Evolutionary conservation across 2,113 vertebrate species (phyloP).

Genomic region (Heteronetta atricapilla): DNA sequence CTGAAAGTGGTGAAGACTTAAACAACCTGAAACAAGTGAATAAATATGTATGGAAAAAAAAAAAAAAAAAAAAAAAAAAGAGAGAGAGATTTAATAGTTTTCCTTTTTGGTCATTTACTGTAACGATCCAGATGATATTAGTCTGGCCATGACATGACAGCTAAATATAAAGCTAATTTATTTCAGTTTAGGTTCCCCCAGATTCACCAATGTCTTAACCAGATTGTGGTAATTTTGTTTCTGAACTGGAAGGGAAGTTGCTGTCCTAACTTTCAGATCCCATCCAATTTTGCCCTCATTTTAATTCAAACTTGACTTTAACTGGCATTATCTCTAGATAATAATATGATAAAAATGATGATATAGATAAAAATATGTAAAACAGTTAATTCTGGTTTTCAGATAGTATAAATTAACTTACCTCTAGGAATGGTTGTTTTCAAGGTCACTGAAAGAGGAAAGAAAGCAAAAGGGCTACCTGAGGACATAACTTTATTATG

Average conservation of each 20-base stretch:
- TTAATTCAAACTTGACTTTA: not conserved
- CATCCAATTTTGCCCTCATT: not conserved
- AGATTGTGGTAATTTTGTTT: not conserved
- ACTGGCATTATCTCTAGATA: not conserved
- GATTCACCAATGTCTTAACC: not conserved
- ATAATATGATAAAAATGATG: too few relatives aligned
- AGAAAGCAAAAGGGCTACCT: not conserved
- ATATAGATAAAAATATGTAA: not conserved
- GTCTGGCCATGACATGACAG: not conserved
- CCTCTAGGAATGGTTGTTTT: not conserved
- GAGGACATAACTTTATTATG: not conserved
- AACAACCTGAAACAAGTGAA: not conserved
- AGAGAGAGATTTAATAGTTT: not conserved
- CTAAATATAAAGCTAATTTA: not conserved
- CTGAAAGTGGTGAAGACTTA: not conserved
- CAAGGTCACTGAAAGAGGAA: not conserved
- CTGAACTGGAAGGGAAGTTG: not conserved
- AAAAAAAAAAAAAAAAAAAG: not conserved
- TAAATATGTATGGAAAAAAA: not conserved
- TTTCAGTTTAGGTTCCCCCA: not conserved
- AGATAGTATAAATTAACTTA: not conserved
- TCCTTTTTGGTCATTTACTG: not conserved
- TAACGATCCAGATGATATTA: not conserved
- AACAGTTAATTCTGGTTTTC: not conserved
- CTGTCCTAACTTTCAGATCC: not conserved